Evolutionary conservation across 2,888 invertebrate genomes (phyloP).

Genomic region (Crematogaster levior): DNA sequence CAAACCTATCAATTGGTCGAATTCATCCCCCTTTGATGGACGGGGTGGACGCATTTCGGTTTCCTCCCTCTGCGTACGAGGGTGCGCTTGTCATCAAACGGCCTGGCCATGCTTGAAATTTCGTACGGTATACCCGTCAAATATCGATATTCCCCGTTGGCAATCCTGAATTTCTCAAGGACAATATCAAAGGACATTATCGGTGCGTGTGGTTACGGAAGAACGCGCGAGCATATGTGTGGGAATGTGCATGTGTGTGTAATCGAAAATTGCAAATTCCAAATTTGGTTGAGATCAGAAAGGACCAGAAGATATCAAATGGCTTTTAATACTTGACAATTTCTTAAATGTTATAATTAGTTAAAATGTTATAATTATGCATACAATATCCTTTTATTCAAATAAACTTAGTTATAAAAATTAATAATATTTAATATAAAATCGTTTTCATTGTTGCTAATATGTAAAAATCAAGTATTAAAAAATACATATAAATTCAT

Average conservation of each 20-base stretch:
- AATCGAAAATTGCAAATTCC: slow-evolving; percentile 3
- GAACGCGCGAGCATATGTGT: not conserved
- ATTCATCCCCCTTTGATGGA: slow-evolving; percentile 73
- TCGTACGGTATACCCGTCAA: slow-evolving; percentile 73
- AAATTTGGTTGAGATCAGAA: not conserved
- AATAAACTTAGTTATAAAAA: too few species aligned
- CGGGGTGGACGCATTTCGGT: slow-evolving; percentile 74
- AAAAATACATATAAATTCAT: too few species aligned
- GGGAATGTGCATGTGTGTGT: not conserved
- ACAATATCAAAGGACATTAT: slow-evolving; percentile 72
- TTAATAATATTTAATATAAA: too few species aligned
- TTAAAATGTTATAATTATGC: not conserved
- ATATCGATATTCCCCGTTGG: slow-evolving; percentile 75
- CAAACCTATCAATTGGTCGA: slow-evolving; percentile 79
- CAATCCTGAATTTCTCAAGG: slow-evolving; percentile 72
- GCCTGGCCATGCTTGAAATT: slow-evolving; percentile 81
- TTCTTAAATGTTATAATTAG: too few species aligned
- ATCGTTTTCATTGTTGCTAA: too few species aligned
- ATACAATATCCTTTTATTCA: too few species aligned
- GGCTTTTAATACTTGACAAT: not conserved
- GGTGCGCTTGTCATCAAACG: slow-evolving; percentile 80
- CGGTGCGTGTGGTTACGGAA: slow-evolving; percentile 15
- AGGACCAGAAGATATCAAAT: not conserved
- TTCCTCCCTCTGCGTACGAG: slow-evolving; percentile 75
- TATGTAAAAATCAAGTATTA: too few species aligned